Percentiles rank a stretch among this genome's conserved stretches.
Conservation (phyloP, 2,797 vertebrate genomes). For the Heteromormyrus szaboi region DNA sequence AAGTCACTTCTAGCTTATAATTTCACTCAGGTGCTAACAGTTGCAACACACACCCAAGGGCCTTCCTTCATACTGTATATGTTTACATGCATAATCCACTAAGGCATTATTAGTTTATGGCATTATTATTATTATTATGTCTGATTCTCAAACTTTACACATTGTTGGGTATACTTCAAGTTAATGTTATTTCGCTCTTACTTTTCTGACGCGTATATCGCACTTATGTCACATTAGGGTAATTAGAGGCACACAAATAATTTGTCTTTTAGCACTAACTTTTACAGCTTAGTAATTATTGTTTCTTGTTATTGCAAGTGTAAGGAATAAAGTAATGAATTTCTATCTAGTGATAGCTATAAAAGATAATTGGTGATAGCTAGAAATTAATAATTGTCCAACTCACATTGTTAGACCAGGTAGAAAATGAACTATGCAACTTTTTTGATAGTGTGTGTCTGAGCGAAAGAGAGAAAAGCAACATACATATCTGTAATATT, state of each 20-base stretch:
- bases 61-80: too few species aligned
- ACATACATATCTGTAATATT: not conserved
- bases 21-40: too few species aligned
- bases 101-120: too few species aligned
- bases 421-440: not conserved
- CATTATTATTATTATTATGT: too few species aligned
- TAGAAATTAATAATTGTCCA: not conserved
- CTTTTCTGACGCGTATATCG: not conserved
- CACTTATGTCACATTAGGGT: not conserved
- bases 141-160: too few species aligned
- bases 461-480: not conserved
- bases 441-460: not conserved
- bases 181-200: not conserved
- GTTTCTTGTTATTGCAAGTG: not conserved
- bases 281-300: not conserved
- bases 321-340: not conserved
- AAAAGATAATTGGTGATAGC: not conserved
- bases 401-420: not conserved
- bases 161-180: too few species aligned
- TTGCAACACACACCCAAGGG: too few species aligned
- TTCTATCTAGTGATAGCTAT: not conserved
- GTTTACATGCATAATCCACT: too few species aligned
- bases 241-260: not conserved
- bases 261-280: not conserved
- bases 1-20: too few species aligned